Base-by-base conservation (phyloP, 2,113 vertebrate species). In the Hyperoodon ampullatus region DNA sequence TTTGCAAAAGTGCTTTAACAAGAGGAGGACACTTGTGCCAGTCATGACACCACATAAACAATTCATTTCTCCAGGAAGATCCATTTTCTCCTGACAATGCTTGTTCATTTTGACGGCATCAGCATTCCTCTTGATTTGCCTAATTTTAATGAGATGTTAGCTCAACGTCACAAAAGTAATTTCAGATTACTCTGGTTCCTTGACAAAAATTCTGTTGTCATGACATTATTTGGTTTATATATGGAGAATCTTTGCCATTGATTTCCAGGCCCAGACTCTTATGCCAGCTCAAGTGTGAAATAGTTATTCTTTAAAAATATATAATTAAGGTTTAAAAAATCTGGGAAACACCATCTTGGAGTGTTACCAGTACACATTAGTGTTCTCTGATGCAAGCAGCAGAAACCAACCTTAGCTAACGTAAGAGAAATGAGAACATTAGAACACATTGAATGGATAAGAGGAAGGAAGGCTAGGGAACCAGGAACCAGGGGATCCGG, bases 121-220 rank as follows among this genome's bases (percentile, higher is more conserved):
- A 96, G n/a, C 80, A 77, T 93, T 94, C 63, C 10, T 77, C 55
- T 71, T 86, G 94, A 96, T 98, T 95, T 97, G 6, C 84, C 75
- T 95, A 90, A 77, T 95, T 91, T 84, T 81, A 96, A 96, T 71
- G 83, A 97, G 80, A 39, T 63, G 93, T 96, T 90, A 94, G 93
- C 94, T 96, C 85, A 89, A 30, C 88, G 87, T 91, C 15, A 82
- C 80, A 89, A 68, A 97, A 90, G 66, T 92, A 65, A 61, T 96
- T 94, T 95, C 63, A 96, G 84, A 90, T 80, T 12, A 53, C 53
- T 94, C 11, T 63, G 70, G 10, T 91, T 95, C 85, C 68, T 93
- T 94, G 68, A 78, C 78, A 96, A 60, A 85, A 93, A 72, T 96
- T 58, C 82, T 58, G 60, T 94, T 96, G 58, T 88, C 72, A 47